Conservation (phyloP, 1,140 invertebrate species). For the Dendroctonus valens region DNA sequence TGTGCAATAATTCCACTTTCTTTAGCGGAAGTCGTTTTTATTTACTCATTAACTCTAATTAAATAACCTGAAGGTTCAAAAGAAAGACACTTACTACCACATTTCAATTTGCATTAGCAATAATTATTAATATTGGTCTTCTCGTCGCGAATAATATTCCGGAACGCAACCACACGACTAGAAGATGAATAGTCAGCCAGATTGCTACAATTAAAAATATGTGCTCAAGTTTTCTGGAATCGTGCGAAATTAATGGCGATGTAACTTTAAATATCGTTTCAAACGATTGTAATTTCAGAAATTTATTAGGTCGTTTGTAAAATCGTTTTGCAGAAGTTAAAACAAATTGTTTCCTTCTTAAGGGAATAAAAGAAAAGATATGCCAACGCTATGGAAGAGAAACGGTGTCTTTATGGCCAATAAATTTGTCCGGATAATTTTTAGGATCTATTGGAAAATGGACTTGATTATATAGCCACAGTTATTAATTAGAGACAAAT, state of each 20-base stretch:
- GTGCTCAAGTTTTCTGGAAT: conserved; percentile 27
- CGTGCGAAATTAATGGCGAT: conserved; percentile 28
- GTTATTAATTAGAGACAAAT: too few relatives aligned
- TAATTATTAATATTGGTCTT: too few relatives aligned
- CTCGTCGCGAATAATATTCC: background rate
- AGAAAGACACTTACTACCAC: too few relatives aligned
- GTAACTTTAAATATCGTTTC: conserved; percentile 30
- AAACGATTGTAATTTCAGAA: conserved; percentile 31
- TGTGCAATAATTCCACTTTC: too few relatives aligned
- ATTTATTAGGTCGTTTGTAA: conserved; percentile 31
- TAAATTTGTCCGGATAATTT: background rate
- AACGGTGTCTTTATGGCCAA: background rate
- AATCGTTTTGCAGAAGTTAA: conserved; percentile 28
- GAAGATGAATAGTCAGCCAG: conserved; percentile 6
- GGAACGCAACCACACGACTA: conserved; percentile 1
- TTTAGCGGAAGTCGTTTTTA: too few relatives aligned
- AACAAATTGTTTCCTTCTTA: conserved; percentile 31
- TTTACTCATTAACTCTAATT: too few relatives aligned
- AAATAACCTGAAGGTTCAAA: too few relatives aligned
- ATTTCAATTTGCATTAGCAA: too few relatives aligned
- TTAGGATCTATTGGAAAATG: too few relatives aligned
- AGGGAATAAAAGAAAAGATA: conserved; percentile 26
- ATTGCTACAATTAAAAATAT: conserved; percentile 31
- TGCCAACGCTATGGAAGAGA: conserved; percentile 15
- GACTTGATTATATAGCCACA: too few relatives aligned